Base-by-base conservation (phyloP, 2,797 vertebrate species). In the Sebastes goodei region DNA sequence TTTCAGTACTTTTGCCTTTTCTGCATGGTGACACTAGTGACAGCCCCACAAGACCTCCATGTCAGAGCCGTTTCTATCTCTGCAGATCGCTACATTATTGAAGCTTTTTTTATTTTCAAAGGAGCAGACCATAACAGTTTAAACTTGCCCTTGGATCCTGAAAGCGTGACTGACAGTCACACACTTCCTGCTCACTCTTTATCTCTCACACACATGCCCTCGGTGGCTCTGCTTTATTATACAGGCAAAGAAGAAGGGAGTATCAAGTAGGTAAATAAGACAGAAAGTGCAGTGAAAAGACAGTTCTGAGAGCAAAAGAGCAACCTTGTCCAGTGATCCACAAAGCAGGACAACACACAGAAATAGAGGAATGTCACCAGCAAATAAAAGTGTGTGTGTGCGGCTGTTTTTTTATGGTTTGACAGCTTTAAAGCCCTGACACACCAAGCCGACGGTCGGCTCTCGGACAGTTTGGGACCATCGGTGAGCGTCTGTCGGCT, bases 111-210 rank as follows among this genome's bases (percentile, higher is more conserved):
- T 5, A 38, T 75, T 81, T 78, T 62, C 60, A 85, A 76, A 81
- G 71, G 72, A 81, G 69, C 63, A 59, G 25, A 35, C 55, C 73
- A n/a, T 27, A 74, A 74, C 69, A 67, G 53, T 83, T 83, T 77
- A 49, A 85, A 52, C 73, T 72, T 29, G 32, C 11, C 80, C 72
- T 82, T 81, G 74, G 65, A 85, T 76, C 75, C 68, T 76, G 42
- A 85, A 84, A 74, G 60, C 64, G 46, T 80, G 69, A 83, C 78
- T 85, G 80, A 81, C 81, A 85, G 56, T 38, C 46, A 29, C 35
- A 68, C 62, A 67, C 59, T 49, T 68, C 55, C 32, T 9, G 52
- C 76, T 69, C 30, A 32, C 64, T 73, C 53, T 67, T 78, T 66
- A 69, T 84, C 73, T 29, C 76, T 21, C 49, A 55, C 57, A 63